Evolutionary conservation across 2,888 invertebrate species (phyloP).

Genomic region (Cephus runcator): DNA sequence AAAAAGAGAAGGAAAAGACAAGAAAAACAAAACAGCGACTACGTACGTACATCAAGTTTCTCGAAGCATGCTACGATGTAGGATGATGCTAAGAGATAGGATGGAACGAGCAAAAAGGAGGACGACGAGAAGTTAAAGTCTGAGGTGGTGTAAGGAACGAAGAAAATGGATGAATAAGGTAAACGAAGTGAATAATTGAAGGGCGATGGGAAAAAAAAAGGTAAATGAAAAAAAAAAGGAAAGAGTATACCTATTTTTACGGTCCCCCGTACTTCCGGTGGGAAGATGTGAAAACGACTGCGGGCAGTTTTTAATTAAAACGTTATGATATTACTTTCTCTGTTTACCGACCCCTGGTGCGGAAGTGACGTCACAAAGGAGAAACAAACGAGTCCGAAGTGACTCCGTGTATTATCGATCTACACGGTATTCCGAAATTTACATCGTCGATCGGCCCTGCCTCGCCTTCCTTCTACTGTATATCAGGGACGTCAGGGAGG

Average conservation of each 20-base stretch:
- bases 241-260: not conserved
- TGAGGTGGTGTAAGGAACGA: not conserved
- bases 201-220: not conserved
- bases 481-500: not conserved
- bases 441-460: not conserved
- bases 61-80: not conserved
- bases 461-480: not conserved
- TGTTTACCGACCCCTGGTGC: slow-evolving; percentile 5
- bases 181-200: not conserved
- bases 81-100: not conserved
- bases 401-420: slow-evolving; percentile 16
- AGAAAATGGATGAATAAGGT: not conserved
- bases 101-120: not conserved
- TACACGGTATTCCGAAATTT: not conserved
- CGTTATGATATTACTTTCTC: slow-evolving; percentile 13
- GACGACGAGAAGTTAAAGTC: not conserved
- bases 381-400: slow-evolving; percentile 16
- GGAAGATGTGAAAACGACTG: not conserved
- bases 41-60: not conserved
- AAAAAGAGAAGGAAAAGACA: not conserved
- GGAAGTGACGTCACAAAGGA: slow-evolving; percentile 15
- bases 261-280: not conserved
- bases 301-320: slow-evolving; percentile 21
- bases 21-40: not conserved
- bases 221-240: not conserved